Conservation (phyloP, 2,797 vertebrate genomes). For the Tokudaia tokunoshimensis region DNA sequence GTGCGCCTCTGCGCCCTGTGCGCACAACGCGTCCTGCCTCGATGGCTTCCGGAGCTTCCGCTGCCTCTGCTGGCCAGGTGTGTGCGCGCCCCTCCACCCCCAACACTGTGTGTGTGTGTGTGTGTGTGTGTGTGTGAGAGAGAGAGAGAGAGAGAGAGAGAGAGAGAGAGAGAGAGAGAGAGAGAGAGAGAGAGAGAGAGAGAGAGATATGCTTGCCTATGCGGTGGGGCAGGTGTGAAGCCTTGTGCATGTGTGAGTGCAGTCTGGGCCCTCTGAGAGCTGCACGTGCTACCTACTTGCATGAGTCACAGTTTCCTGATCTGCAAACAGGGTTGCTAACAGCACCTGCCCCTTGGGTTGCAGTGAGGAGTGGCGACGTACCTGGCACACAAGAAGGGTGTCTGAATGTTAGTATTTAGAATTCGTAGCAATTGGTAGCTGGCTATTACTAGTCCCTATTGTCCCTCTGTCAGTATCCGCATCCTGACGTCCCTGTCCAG, state of each 20-base stretch:
- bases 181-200: too few relatives aligned
- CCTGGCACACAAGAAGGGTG: neutral
- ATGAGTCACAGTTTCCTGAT: neutral
- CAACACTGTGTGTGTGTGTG: neutral
- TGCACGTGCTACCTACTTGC: rapidly evolving
- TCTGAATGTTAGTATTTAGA: neutral
- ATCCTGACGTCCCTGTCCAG: neutral
- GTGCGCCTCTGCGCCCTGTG: constrained; percentile 94
- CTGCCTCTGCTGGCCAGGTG: constrained; percentile 96
- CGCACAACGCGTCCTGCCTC: constrained; percentile 92
- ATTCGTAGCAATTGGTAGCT: neutral
- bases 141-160: too few relatives aligned
- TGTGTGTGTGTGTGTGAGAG: neutral
- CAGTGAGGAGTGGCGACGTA: neutral
- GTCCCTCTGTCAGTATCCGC: neutral
- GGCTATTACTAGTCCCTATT: neutral
- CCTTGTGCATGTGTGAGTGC: neutral
- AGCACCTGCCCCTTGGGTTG: neutral
- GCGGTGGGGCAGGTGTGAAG: neutral
- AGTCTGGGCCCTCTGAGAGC: neutral
- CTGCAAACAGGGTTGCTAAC: neutral
- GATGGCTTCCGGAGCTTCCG: constrained; percentile 92
- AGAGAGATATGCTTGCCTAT: too few relatives aligned
- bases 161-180: too few relatives aligned
- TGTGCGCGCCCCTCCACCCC: neutral